phyloP scores from a whole-genome alignment of 2,797 vertebrate genomes.

The Pteronotus mesoamericanus region DNA sequence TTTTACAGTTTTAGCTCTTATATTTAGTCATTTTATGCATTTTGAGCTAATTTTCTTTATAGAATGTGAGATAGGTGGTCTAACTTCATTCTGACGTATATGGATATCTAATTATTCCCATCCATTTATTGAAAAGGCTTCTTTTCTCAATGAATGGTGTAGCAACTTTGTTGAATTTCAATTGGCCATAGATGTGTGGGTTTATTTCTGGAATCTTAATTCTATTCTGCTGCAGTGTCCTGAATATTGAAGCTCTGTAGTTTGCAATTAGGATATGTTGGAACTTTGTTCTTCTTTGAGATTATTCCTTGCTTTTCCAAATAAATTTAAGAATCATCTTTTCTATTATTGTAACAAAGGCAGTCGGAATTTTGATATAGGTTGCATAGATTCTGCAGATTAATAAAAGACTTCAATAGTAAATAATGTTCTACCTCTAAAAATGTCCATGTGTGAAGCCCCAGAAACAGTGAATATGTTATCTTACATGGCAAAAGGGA shows the following conservation, averaged over 20 bases:
- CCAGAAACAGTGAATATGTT: neutral
- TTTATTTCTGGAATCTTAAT: neutral
- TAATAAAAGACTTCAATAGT: neutral
- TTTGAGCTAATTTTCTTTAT: neutral
- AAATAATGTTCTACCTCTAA: neutral
- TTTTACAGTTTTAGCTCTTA: neutral
- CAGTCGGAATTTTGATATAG: neutral
- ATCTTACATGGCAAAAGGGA: neutral
- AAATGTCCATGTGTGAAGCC: neutral
- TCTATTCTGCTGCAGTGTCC: neutral
- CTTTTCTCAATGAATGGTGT: neutral
- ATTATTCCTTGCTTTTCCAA: neutral
- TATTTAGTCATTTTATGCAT: neutral
- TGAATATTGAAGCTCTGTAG: neutral
- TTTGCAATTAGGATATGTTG: neutral
- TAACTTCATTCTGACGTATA: neutral
- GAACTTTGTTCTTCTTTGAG: neutral
- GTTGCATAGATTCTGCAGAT: neutral
- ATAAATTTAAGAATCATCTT: neutral
- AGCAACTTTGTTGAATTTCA: neutral
- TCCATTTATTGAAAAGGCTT: neutral
- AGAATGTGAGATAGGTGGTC: neutral
- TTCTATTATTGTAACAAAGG: neutral
- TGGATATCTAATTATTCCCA: neutral
- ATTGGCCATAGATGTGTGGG: fast-evolving